Percentiles rank a stretch among this genome's conserved stretches.
These are phyloP conservation scores for Heteronetta atricapilla DNA, from an alignment of 2,113 vertebrate genomes.

Conservation along the genomic window DNA sequence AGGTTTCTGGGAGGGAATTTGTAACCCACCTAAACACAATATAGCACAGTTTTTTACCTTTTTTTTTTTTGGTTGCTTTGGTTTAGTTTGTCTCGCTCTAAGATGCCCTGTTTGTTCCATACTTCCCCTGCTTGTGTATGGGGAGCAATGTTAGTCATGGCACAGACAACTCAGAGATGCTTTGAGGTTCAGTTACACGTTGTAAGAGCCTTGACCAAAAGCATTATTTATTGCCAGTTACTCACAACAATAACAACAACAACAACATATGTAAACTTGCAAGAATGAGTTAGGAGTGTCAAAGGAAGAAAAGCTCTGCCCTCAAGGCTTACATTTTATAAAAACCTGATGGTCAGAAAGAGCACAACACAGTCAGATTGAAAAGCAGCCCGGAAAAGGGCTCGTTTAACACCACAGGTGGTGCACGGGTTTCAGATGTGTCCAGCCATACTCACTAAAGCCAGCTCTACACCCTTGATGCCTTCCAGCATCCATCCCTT, in stretches of 20 bases:
- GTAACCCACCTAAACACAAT: neutral
- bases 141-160: neutral
- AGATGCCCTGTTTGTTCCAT: neutral
- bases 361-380: neutral
- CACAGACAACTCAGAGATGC: neutral
- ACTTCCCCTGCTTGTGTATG: neutral
- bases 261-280: neutral
- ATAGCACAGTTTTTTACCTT: neutral
- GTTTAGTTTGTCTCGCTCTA: neutral
- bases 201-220: constrained; percentile 25
- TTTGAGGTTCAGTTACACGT: neutral
- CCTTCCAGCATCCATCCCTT: neutral
- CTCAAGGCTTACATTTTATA: constrained; percentile 2
- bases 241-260: neutral
- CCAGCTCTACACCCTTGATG: neutral
- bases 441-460: neutral
- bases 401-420: neutral
- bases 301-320: constrained; percentile 37
- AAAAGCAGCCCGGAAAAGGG: neutral
- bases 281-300: neutral
- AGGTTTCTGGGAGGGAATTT: neutral
- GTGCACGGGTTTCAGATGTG: neutral
- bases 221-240: constrained; percentile 21
- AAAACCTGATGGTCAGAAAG: neutral
- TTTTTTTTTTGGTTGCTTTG: neutral